Percentiles rank a stretch among this genome's conserved stretches.
Conservation (phyloP, 2,888 invertebrate species). For the Meteorus colon region DNA sequence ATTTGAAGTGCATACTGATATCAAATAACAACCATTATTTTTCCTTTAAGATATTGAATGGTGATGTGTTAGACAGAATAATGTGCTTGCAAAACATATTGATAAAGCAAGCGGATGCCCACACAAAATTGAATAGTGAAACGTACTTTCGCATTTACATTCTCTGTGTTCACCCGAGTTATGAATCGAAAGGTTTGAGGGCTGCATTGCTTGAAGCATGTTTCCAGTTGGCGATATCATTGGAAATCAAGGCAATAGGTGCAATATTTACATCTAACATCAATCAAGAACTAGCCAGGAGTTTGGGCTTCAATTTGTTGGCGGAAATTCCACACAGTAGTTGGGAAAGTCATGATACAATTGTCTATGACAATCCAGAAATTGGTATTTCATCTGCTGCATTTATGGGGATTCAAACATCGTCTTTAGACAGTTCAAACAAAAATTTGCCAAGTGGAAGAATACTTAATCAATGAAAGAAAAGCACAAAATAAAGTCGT, state of each 20-base stretch:
- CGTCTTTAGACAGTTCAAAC: slow-evolving; percentile 30
- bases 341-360: slow-evolving; percentile 71
- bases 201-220: slow-evolving; percentile 56
- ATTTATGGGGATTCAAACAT: slow-evolving; percentile 60
- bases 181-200: slow-evolving; percentile 57
- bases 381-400: slow-evolving; percentile 74
- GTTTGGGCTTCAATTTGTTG: slow-evolving; percentile 54
- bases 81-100: slow-evolving; percentile 57
- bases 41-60: slow-evolving; percentile 55
- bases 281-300: slow-evolving; percentile 55
- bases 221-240: slow-evolving; percentile 51
- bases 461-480: background rate
- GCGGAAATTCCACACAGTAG: slow-evolving; percentile 72
- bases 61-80: slow-evolving; percentile 57
- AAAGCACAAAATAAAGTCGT: slow-evolving; percentile 34
- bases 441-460: slow-evolving; percentile 28
- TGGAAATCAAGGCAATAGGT: slow-evolving; percentile 55
- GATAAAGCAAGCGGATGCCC: slow-evolving; percentile 55
- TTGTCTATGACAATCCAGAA: slow-evolving; percentile 75
- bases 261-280: slow-evolving; percentile 62
- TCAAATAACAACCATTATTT: background rate
- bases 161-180: slow-evolving; percentile 65
- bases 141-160: slow-evolving; percentile 59
- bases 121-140: slow-evolving; percentile 51
- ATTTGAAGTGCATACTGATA: background rate